Evolutionary conservation across 1,140 invertebrate genomes (phyloP), one percentile per base, ranked within the genome.

Genomic region (Hypsibius dujardini): DNA sequence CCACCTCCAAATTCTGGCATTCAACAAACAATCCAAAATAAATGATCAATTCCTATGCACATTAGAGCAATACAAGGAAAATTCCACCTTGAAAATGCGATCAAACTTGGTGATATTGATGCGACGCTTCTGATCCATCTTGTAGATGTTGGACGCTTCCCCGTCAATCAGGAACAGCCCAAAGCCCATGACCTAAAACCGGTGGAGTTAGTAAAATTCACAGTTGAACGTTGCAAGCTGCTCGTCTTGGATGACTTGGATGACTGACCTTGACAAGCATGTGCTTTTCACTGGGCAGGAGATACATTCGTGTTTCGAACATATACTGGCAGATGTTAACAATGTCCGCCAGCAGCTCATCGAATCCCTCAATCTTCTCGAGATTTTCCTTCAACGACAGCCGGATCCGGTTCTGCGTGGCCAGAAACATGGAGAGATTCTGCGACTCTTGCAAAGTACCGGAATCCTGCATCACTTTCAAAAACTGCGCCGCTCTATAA

Each of bases 401-500:
- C 40, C 95, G 84, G 75, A 99, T 98, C 83, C 95, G 96, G 81
- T 98, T 98, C 81, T 98, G 94, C 0, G 92, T 97, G 0, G 96
- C 96, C 70, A 99, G 82, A 80, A 98, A 98, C 92, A 98, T 96
- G n/a, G 92, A 97, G 7, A 99, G 82, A 79, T 97, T 97, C 82
- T 99, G 95, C 0, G 95, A 96, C 81, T 98, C 94, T 81, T 96
- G 92, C 14, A 98, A 81, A 1, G 92, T 90, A 78, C 95, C 90
- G 1, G 92, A 94, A 79, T 97, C 94, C 0, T 90, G 90, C 89
- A 95, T 91, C 14, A 93, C 91, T 84, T 92, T 92, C 46, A 92
- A 81, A 80, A 92, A 95, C 79, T 96, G 93, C 1, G 90, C 90
- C 62, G 92, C 92, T 80, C 93, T 93, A 80, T 75, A 72, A 46